Evolutionary conservation across 2,113 vertebrate species (phyloP).

Genomic region (Machaerirhynchus nigripectus): DNA sequence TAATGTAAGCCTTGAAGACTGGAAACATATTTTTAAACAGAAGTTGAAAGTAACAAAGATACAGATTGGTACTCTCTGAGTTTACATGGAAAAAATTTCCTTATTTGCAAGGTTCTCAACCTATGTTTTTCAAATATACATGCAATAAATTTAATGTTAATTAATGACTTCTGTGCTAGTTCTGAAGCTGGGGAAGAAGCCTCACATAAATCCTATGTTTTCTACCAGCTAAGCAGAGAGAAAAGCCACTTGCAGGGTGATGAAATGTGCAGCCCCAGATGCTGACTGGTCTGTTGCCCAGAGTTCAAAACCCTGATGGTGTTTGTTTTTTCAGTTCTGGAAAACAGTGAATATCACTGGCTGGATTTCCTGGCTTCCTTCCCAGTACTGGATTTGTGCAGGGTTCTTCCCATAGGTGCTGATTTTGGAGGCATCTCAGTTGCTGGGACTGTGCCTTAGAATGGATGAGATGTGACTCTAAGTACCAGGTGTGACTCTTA

Average conservation of each 20-base stretch:
- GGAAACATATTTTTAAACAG: background rate
- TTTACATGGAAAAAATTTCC: background rate
- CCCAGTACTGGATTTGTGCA: background rate
- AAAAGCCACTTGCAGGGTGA: background rate
- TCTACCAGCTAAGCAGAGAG: background rate
- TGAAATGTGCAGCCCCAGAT: background rate
- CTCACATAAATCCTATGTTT: background rate
- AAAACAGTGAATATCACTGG: background rate
- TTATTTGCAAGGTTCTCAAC: background rate
- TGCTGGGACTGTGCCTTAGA: background rate
- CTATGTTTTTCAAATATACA: background rate
- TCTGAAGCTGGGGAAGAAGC: background rate
- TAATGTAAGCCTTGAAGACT: background rate
- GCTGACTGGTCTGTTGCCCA: background rate
- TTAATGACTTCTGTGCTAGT: background rate
- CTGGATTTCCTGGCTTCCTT: background rate
- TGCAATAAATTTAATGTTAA: background rate
- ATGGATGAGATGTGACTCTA: background rate
- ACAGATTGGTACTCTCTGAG: background rate
- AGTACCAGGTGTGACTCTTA: background rate
- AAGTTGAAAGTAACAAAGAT: background rate
- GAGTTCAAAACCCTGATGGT: background rate
- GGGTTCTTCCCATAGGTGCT: background rate
- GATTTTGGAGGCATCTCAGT: background rate
- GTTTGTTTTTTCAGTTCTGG: background rate